phyloP scores from a whole-genome alignment of 2,888 invertebrate genomes.

The Zele albiditarsus region DNA sequence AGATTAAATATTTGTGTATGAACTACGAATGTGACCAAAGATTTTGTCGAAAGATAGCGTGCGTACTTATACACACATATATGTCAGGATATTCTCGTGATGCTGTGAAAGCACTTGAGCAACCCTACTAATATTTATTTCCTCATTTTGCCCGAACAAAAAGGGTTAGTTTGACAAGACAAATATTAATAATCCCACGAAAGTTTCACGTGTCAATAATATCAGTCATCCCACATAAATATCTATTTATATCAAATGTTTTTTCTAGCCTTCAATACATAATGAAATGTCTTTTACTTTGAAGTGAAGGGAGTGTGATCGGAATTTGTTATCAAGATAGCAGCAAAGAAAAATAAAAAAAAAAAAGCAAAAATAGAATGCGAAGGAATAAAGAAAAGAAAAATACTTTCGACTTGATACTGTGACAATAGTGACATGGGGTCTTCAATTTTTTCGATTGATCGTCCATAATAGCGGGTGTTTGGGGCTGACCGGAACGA shows the following conservation, averaged over 20 bases:
- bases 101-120: slow-evolving; percentile 26
- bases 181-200: slow-evolving; percentile 55
- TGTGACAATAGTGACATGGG: slow-evolving; percentile 31
- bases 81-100: neutral
- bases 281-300: slow-evolving; percentile 7
- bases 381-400: neutral
- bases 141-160: neutral
- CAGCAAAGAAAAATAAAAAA: neutral
- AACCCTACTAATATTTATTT: slow-evolving; percentile 37
- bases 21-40: neutral
- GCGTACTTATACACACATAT: neutral
- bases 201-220: neutral
- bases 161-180: slow-evolving; percentile 39
- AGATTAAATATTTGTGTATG: no score
- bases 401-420: neutral
- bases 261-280: neutral
- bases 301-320: neutral
- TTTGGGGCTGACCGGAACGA: slow-evolving; percentile 60
- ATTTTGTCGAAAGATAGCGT: slow-evolving; percentile 1
- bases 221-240: neutral
- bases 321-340: neutral
- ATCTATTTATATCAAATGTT: slow-evolving; percentile 1
- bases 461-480: slow-evolving; percentile 71
- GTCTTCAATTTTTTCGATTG: slow-evolving; percentile 62
- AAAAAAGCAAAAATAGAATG: neutral